phyloP scores from a whole-genome alignment of 2,888 invertebrate genomes.

The Chymomyza amoena region DNA sequence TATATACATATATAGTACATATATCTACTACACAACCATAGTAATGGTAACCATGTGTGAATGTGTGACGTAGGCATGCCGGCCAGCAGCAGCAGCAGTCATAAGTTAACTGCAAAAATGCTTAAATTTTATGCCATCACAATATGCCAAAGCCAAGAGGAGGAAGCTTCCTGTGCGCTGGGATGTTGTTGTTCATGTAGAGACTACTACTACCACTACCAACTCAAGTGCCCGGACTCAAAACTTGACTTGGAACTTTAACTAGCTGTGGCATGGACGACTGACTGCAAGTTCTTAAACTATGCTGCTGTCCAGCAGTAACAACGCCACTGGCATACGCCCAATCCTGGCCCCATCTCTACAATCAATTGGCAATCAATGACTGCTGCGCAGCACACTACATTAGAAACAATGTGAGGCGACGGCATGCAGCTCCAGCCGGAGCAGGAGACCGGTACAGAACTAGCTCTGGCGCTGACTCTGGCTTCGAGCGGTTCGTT shows the following conservation, averaged over 20 bases:
- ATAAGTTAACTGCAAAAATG: conserved; percentile 46
- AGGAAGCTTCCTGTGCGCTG: too few species aligned
- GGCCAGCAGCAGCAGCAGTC: conserved; percentile 22
- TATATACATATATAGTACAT: too few species aligned
- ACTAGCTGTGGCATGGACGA: conserved; percentile 2
- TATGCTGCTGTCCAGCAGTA: neutral
- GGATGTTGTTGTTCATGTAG: too few species aligned
- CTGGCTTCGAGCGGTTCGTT: too few species aligned
- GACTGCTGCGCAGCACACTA: conserved; percentile 28
- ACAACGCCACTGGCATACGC: conserved; percentile 18
- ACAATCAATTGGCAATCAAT: conserved; percentile 65
- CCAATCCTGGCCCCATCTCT: conserved; percentile 4
- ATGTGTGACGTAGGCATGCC: conserved; percentile 7
- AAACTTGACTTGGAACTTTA: neutral
- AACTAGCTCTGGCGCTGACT: too few species aligned
- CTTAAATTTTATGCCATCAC: conserved; percentile 34
- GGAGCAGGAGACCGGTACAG: too few species aligned
- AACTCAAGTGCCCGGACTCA: neutral
- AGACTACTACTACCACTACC: too few species aligned
- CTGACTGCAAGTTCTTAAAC: neutral
- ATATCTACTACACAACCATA: neutral
- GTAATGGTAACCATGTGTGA: neutral
- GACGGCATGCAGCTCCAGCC: too few species aligned
- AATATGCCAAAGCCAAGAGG: conserved; percentile 18
- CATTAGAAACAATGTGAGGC: conserved; percentile 29